phyloP scores from a whole-genome alignment of 2,113 vertebrate species.

The Equus quagga region DNA sequence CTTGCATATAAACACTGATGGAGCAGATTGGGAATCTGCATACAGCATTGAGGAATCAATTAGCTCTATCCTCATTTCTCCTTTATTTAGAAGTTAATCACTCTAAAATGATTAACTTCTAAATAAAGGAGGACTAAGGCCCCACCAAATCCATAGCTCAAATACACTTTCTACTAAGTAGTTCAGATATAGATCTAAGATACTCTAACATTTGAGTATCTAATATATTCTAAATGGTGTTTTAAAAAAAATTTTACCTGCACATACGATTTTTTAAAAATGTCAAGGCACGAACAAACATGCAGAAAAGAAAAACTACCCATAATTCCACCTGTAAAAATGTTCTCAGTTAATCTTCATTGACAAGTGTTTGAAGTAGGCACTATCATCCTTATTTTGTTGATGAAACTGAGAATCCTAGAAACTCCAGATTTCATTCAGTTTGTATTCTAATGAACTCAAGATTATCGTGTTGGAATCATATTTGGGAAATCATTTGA shows the following conservation, averaged over 20 bases:
- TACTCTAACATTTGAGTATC: slow-evolving; percentile 37
- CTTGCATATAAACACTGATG: slow-evolving; percentile 60
- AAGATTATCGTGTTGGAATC: background rate
- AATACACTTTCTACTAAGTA: slow-evolving; percentile 50
- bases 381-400: slow-evolving; percentile 25
- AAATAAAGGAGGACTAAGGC: slow-evolving; percentile 51
- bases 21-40: slow-evolving; percentile 38
- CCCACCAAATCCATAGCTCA: slow-evolving; percentile 42
- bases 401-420: background rate
- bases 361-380: background rate
- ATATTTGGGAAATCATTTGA: background rate
- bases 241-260: background rate
- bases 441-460: background rate
- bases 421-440: background rate
- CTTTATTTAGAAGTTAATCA: slow-evolving; percentile 60
- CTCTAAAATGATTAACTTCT: slow-evolving; percentile 25
- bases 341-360: slow-evolving; percentile 50
- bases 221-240: slow-evolving; percentile 13
- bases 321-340: background rate
- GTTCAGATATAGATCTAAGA: background rate
- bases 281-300: background rate
- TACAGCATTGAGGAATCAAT: slow-evolving; percentile 17
- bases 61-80: slow-evolving; percentile 22
- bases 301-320: slow-evolving; percentile 5
- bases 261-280: slow-evolving; percentile 26